Base-by-base conservation (phyloP, 1,140 invertebrate species). In the Drosophila paulistorum region DNA sequence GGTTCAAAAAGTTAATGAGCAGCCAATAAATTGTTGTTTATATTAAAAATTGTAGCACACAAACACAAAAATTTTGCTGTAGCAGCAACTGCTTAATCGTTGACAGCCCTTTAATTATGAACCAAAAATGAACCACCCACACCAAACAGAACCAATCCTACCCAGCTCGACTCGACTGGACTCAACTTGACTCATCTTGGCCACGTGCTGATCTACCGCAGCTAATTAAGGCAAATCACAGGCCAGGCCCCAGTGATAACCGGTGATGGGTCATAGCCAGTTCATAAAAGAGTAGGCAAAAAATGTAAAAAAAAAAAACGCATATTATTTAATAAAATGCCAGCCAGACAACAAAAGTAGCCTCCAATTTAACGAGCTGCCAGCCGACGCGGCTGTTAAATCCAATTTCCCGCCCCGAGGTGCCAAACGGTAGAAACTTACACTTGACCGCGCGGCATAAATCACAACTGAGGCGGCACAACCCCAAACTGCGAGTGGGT, bases 221-320 rank as follows among this genome's bases (percentile, higher is more conserved):
- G 89, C 80, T 90, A 84, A 89, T 89, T 89, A 89, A 81, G 77
- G 74, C 77, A 81, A 87, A 89, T 89, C 84, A 79, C 74, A 84
- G 81, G 80, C 77, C 79, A 80, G 76, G 71, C 72, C 61, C 33
- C 63, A 54, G 42, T 65, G 45, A 51, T 51, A 51, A 26, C 59
- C 60, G 61, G 59, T 26, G 45, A 14, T 57, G 37, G 65, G 42
- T 72, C 75, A 86, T 70, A 79, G 75, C 58, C 83, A 82, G 82
- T 83, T 83, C 76, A 83, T 81, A 84, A 85, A 87, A 79, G 68
- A 67, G 51, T 51, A 54, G 55, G 33, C 60, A 63, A 68, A 63
- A 39, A 57, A 30, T 30, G 26, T 30, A 7, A 20, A 65, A 17
- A 42, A 54, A 26, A 17, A 23, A 26, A 68, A 79, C 20, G 55